phyloP scores from a whole-genome alignment of 2,888 invertebrate species.

The Euplagia quadripunctaria region DNA sequence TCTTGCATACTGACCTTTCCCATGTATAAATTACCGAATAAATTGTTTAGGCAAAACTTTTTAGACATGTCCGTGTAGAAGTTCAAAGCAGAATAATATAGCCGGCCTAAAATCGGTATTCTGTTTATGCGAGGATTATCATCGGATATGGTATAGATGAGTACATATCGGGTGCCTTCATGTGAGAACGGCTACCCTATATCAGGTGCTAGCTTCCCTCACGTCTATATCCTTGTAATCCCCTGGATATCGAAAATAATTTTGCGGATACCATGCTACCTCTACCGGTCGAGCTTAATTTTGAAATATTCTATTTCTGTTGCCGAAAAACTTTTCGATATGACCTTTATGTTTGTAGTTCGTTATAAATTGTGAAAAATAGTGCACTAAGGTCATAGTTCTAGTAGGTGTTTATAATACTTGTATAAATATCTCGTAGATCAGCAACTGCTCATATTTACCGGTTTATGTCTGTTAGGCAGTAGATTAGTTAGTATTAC shows the following conservation, averaged over 20 bases:
- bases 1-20: constrained; percentile 9
- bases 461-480: background rate
- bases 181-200: constrained; percentile 30
- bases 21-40: constrained; percentile 15
- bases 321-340: background rate
- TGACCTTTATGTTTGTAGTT: background rate
- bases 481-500: background rate
- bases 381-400: background rate
- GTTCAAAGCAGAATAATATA: constrained; percentile 21
- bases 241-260: constrained; percentile 39
- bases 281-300: constrained; percentile 24
- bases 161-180: constrained; percentile 17
- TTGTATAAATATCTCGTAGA: background rate
- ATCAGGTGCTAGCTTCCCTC: constrained; percentile 44
- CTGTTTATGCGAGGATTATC: constrained; percentile 31
- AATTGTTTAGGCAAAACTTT: constrained; percentile 16
- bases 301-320: background rate
- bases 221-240: constrained; percentile 54
- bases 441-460: background rate
- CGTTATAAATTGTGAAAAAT: background rate
- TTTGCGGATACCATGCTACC: constrained; percentile 25
- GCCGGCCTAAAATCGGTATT: constrained; percentile 23
- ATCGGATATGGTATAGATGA: constrained; percentile 14
- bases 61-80: constrained; percentile 7
- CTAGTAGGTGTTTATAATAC: background rate